Evolutionary conservation across 1,140 invertebrate genomes (phyloP), one percentile per base, ranked within the genome.

Genomic region (Orchesella cincta): DNA sequence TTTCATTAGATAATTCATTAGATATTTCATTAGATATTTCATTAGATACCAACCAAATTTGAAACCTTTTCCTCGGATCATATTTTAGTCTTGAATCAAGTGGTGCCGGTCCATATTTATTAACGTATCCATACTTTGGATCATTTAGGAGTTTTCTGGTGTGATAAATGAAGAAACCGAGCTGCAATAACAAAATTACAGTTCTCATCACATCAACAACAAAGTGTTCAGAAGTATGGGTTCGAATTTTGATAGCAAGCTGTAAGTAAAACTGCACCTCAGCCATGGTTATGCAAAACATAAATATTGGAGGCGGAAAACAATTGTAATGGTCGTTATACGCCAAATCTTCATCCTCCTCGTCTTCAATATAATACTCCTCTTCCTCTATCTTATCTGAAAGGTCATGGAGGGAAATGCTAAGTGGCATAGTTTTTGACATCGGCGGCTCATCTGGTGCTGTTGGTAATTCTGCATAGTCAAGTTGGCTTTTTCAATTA

Each of bases 301-400:
- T 94, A 80, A 93, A 93, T 33, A 97, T 81, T 1, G 94, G 92
- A 0, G 94, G 94, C 28, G 94, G 94, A 83, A 89, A 91, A 83
- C 94, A 94, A 33, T 89, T 91, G 86, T 96, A 96, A 83, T 94
- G 89, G 82, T 94, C 92, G 83, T 95, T 91, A 85, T 96, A 96
- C 29, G 89, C 87, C 8, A 31, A 31, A 14, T 31, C 23, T 29
- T 67, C 62, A 16, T 67, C 31, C 8, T 57, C 52, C 8, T 57
- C 52, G 23, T 57, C 52, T 26, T 57, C 52, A 3, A 57, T 5
- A 31, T 5, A 67, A 67, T 31, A 14, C 31, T 67, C 62, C 28
- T 33, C 62, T 23, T 67, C 62, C 5, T 23, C 54, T 16, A n/a
- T n/a, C n/a, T n/a, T n/a, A n/a, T n/a, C n/a, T n/a, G n/a, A n/a